Evolutionary conservation across 2,113 vertebrate species (phyloP), one percentile per base, ranked within the genome.

Genomic region (Maccullochella peelii): DNA sequence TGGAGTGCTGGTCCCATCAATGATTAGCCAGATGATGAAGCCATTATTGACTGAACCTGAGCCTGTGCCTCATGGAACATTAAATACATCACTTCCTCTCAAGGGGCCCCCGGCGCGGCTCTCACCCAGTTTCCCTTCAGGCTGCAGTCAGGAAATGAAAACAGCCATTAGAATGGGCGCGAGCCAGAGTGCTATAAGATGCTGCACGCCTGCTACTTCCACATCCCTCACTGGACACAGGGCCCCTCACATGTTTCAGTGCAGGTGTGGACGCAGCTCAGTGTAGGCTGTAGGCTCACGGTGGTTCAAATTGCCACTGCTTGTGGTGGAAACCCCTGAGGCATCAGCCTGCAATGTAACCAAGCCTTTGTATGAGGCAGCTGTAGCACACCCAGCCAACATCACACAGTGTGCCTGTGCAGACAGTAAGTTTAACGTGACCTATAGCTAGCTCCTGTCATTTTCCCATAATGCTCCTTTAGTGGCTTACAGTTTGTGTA

Each of bases 31-130:
- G 77, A 91, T 88, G 92, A 93, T 88, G 83, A 91, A 85, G 91
- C 80, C 90, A 86, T 93, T 92, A 92, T 90, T 89, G 89, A 88
- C 89, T 82, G 91, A 93, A 90, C 88, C 88, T 91, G 88, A 88
- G 84, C 82, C 82, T 77, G 86, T 86, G 86, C 84, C 85, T 93
- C 88, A 80, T 91, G 88, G 91, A 94, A 94, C 91, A 94, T 94
- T 92, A 92, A 92, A 94, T 90, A 90, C 88, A 92, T 92, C 84
- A 89, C 84, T 91, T 94, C 91, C 91, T 93, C 92, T 92, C 92
- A 59, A 57, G 83, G 81, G 91, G 82, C 81, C 73, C 38, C 38
- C 38, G 2, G 71, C 50, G 30, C 73, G 14, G 87, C 87, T 86
- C 87, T 87, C 76, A 63, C 77, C 73, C 76, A 59, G 87, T 79